phyloP scores from a whole-genome alignment of 2,888 invertebrate genomes.

The Lithophane ornitopus region DNA sequence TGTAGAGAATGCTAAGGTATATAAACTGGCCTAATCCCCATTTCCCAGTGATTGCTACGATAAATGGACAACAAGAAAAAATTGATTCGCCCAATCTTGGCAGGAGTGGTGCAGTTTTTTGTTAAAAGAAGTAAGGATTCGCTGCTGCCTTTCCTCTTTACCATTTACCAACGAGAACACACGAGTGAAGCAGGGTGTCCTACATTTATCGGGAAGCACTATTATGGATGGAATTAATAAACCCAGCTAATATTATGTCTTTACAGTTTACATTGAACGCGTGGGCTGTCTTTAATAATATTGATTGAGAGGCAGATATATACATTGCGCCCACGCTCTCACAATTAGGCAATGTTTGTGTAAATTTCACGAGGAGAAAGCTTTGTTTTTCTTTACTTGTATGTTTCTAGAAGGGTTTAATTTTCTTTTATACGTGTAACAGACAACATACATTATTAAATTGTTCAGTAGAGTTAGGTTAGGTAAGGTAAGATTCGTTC shows the following conservation, averaged over 20 bases:
- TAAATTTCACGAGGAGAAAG: background rate
- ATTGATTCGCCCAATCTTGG: too few relatives aligned
- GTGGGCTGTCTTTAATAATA: background rate
- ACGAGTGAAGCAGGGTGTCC: background rate
- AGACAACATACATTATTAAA: background rate
- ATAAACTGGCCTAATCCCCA: too few relatives aligned
- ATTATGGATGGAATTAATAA: background rate
- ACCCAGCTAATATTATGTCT: background rate
- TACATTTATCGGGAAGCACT: background rate
- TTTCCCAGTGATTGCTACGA: background rate
- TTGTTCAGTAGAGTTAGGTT: background rate
- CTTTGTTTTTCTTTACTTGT: conserved; percentile 8
- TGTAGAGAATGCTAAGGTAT: background rate
- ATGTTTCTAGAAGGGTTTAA: background rate
- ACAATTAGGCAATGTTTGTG: background rate
- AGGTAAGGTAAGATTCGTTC: too few relatives aligned
- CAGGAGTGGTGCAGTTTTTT: background rate
- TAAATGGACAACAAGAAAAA: background rate
- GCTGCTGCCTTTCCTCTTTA: background rate
- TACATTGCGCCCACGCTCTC: background rate
- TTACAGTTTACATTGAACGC: background rate
- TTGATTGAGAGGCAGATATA: background rate
- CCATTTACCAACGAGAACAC: background rate
- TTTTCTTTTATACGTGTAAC: background rate
- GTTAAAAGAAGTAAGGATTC: background rate